phyloP scores from a whole-genome alignment of 2,888 invertebrate species.

The Drosophila pullipes region DNA sequence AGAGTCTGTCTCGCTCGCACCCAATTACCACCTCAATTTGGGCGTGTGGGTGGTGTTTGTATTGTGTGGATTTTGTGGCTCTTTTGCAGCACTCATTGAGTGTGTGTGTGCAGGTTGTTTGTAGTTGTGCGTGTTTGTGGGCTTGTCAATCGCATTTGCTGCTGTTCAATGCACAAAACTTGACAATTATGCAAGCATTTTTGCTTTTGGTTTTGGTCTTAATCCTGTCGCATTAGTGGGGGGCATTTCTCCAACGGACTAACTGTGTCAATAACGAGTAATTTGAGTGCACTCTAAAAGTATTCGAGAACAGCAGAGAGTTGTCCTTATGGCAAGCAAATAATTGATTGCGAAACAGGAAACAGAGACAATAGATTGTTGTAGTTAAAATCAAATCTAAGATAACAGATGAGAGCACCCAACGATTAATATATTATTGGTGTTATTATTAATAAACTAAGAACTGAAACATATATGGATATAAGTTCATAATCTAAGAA shows the following conservation, averaged over 20 bases:
- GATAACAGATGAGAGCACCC: background rate
- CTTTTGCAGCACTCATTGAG: conserved; percentile 43
- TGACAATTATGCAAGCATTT: conserved; percentile 68
- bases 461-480: too few relatives aligned
- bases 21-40: conserved; percentile 10
- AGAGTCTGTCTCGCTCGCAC: conserved; percentile 7
- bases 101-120: conserved; percentile 1
- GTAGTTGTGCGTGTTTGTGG: conserved; percentile 30
- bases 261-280: conserved; percentile 16
- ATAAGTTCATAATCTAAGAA: too few relatives aligned
- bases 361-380: background rate
- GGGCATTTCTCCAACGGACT: background rate
- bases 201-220: conserved; percentile 38
- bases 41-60: conserved; percentile 58
- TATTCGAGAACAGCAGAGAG: background rate
- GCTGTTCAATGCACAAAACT: conserved; percentile 46
- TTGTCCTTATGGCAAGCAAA: background rate
- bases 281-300: background rate
- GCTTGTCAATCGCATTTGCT: conserved; percentile 57
- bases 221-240: conserved; percentile 61
- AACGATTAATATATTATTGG: background rate
- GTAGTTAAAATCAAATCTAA: too few relatives aligned
- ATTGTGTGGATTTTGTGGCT: conserved; percentile 74
- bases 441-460: background rate
- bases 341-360: background rate